Percentiles rank a stretch among this genome's conserved stretches.
These are phyloP conservation scores for Drosophila nr. fundita DNA, from an alignment of 2,888 invertebrate species.

Conservation along the genomic window DNA sequence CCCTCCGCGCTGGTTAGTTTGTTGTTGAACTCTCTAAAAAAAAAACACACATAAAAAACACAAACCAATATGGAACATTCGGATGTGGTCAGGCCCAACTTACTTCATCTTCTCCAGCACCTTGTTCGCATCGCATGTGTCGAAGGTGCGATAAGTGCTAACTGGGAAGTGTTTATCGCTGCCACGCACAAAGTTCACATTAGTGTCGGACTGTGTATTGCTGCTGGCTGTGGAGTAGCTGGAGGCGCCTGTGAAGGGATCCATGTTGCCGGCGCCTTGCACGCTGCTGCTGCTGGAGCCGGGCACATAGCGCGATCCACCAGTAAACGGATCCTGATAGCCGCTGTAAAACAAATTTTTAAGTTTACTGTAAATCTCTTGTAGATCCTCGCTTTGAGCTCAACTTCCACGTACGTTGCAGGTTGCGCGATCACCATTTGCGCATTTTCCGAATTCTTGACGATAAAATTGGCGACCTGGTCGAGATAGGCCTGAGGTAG, in stretches of 20 bases:
- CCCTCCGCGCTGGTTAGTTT: conserved; percentile 83
- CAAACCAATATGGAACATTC: too few species aligned
- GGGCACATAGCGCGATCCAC: conserved; percentile 89
- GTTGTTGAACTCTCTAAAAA: conserved; percentile 88
- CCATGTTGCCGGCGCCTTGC: conserved; percentile 85
- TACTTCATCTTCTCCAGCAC: conserved; percentile 89
- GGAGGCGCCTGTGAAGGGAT: conserved; percentile 89
- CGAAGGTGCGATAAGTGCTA: conserved; percentile 88
- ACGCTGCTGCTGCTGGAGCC: conserved; percentile 81
- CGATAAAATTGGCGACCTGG: conserved; percentile 96
- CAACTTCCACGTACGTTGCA: conserved; percentile 42
- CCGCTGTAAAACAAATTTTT: conserved; percentile 65
- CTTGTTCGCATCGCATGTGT: conserved; percentile 90
- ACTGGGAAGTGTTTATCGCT: conserved; percentile 84
- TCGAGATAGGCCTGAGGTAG: conserved; percentile 95
- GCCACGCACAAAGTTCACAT: conserved; percentile 75
- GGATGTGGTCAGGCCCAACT: conserved; percentile 11
- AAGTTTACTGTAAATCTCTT: background rate
- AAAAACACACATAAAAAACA: background rate
- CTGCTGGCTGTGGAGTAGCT: conserved; percentile 88
- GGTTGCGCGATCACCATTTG: conserved; percentile 42
- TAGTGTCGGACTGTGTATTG: conserved; percentile 56
- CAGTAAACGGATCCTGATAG: conserved; percentile 90
- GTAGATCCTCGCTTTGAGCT: fast-evolving
- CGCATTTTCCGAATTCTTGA: conserved; percentile 88